Base-by-base conservation (phyloP, 2,888 invertebrate genomes). In the Eupithecia inturbata region DNA sequence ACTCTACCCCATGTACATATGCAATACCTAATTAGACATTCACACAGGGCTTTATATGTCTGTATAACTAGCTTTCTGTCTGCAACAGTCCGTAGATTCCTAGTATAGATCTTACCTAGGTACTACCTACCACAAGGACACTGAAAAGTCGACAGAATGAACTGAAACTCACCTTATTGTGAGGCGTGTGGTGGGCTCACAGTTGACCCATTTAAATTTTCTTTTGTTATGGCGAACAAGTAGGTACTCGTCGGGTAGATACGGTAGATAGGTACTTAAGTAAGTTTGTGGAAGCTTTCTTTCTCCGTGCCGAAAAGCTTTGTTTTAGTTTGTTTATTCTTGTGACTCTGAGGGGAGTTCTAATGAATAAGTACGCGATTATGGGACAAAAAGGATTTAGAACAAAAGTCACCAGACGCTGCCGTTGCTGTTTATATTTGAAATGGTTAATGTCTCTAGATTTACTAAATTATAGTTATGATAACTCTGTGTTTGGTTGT, bases 291-390 rank as follows among this genome's bases (percentile, higher is more conserved):
- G 77, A 81, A 81, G 79, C 80, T 80, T 82, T 82, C 77, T 82
- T 80, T 82, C 26, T 26, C 76, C 71, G 78, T 76, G 78, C 81
- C 77, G 71, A 80, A 83, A 80, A 71, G 81, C 81, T 85, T 85
- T 83, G 83, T 85, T 84, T 82, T 77, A 78, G 79, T 84, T 84
- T 82, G 81, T 82, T 83, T 83, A 82, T 83, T 81, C 79, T 84
- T 82, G 80, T 79, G 80, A 81, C 79, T 82, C 79, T 67, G 77
- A 74, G 77, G 80, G 79, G 77, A 80, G 77, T 76, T 77, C 80
- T 83, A 85, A 85, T 83, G 84, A 86, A 85, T 86, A 84, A 83
- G 82, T 82, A 81, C 81, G 81, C 82, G 83, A 84, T 84, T 84
- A 82, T 70, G 75, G 78, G 77, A 81, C 83, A 75, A 83, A 83